A percentile compares a stretch with the other conserved stretches of the same genome.
Evolutionary conservation across 1,140 invertebrate genomes (phyloP).

Genomic region (Bombus sibiricus): DNA sequence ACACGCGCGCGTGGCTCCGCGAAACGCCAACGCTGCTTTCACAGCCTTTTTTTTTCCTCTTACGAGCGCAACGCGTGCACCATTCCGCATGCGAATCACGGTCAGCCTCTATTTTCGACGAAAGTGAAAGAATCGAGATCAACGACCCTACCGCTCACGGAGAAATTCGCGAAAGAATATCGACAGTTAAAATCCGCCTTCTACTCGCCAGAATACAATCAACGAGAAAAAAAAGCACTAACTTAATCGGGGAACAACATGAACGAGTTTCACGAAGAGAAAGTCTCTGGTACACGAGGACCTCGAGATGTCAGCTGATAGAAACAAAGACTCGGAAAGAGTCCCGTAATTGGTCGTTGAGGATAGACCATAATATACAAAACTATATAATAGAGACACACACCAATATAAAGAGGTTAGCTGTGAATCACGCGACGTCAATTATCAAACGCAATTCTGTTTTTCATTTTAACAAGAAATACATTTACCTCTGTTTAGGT

Average conservation of each 20-base stretch:
- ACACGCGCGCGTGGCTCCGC: background rate
- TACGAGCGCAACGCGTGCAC: slow-evolving; percentile 10
- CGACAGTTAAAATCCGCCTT: background rate
- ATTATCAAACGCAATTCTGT: background rate
- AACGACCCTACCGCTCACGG: slow-evolving; percentile 35
- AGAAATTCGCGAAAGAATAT: slow-evolving; percentile 55
- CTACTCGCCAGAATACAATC: background rate
- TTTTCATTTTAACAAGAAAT: background rate
- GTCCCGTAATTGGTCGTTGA: background rate
- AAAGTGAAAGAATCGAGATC: slow-evolving; percentile 57
- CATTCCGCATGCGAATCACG: slow-evolving; percentile 28
- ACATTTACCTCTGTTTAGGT: slow-evolving; percentile 43
- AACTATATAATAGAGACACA: background rate
- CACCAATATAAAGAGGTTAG: background rate
- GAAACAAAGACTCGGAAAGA: slow-evolving; percentile 43
- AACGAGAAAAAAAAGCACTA: background rate
- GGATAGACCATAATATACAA: background rate
- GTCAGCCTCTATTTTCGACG: slow-evolving; percentile 55
- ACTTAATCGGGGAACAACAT: background rate
- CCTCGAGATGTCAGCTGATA: slow-evolving; percentile 55
- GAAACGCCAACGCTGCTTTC: slow-evolving; percentile 32
- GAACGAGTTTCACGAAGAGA: slow-evolving; percentile 44
- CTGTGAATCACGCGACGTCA: background rate
- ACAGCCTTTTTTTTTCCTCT: slow-evolving; percentile 27
- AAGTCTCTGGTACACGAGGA: slow-evolving; percentile 51